These are phyloP conservation scores for Motacilla tschutschensis DNA, from an alignment of 2,113 vertebrate genomes.

Conservation along the genomic window DNA sequence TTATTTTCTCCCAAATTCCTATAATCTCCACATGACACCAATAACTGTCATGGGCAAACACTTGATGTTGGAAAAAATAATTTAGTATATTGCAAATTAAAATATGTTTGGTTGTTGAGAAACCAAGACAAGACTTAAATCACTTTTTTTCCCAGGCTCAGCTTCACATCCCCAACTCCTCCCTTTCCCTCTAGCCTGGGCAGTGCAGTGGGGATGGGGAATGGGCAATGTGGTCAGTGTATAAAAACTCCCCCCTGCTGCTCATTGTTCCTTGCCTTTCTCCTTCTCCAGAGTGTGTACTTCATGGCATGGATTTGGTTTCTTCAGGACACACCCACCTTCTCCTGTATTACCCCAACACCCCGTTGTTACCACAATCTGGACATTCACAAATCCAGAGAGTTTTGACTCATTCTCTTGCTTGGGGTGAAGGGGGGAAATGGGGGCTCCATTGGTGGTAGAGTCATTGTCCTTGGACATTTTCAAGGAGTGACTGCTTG, in stretches of 20 bases:
- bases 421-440: not conserved
- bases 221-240: not conserved
- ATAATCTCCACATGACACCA: not conserved
- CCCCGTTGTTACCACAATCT: not conserved
- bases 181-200: not conserved
- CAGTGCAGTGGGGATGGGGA: not conserved
- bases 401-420: not conserved
- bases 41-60: not conserved
- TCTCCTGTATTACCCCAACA: not conserved
- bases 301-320: not conserved
- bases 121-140: not conserved
- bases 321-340: not conserved
- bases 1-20: not conserved
- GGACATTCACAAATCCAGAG: not conserved
- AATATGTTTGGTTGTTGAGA: not conserved
- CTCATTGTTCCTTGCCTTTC: not conserved
- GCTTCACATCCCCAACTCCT: not conserved
- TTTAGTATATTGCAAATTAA: not conserved
- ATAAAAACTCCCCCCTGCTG: not conserved
- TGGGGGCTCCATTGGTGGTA: not conserved
- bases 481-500: not conserved
- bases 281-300: not conserved
- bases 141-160: not conserved
- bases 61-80: not conserved
- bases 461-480: not conserved